A percentile compares a stretch with the other conserved stretches of the same genome.
Conservation (phyloP, 2,113 vertebrate genomes). For the Zootoca vivipara region DNA sequence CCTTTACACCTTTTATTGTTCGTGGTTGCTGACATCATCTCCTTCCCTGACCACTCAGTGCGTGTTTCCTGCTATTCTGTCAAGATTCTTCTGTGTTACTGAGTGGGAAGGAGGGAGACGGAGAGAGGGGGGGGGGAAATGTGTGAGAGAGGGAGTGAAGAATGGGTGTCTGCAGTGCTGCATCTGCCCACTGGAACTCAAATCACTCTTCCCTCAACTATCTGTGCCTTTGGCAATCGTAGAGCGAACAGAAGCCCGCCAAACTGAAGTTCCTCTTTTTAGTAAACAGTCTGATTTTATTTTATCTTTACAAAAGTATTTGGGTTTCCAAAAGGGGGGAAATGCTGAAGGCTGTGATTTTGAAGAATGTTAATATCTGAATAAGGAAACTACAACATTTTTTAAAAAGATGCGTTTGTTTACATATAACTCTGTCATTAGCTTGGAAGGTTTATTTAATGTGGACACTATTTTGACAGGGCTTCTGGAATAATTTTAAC, state of each 20-base stretch:
- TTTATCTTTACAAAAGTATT: conserved; percentile 44
- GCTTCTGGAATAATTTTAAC: conserved; percentile 66
- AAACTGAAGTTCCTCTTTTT: conserved; percentile 83
- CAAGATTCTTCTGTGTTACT: conserved; percentile 76
- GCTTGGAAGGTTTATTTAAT: conserved; percentile 64
- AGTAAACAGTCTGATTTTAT: conserved; percentile 74
- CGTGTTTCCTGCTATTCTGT: conserved; percentile 93
- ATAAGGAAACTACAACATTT: conserved; percentile 33
- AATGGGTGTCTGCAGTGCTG: conserved; percentile 35
- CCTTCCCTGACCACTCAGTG: conserved; percentile 87
- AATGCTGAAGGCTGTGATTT: conserved; percentile 54
- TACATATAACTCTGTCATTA: conserved; percentile 61
- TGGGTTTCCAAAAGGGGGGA: conserved; percentile 63
- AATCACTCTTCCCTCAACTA: conserved; percentile 69
- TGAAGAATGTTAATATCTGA: conserved; percentile 47
- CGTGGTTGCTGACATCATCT: conserved; percentile 93
- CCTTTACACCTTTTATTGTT: conserved; percentile 99
- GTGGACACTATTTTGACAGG: conserved; percentile 52
- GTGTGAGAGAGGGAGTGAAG: conserved; percentile 6
- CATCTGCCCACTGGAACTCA: conserved; percentile 66
- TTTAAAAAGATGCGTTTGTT: conserved; percentile 63
- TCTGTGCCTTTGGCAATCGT: conserved; percentile 70
- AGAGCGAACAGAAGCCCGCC: conserved; percentile 73
- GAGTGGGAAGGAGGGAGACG: conserved; percentile 58
- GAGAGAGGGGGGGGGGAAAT: not conserved